Base-by-base conservation (phyloP, 2,113 vertebrate genomes). In the Brachyistius frenatus region DNA sequence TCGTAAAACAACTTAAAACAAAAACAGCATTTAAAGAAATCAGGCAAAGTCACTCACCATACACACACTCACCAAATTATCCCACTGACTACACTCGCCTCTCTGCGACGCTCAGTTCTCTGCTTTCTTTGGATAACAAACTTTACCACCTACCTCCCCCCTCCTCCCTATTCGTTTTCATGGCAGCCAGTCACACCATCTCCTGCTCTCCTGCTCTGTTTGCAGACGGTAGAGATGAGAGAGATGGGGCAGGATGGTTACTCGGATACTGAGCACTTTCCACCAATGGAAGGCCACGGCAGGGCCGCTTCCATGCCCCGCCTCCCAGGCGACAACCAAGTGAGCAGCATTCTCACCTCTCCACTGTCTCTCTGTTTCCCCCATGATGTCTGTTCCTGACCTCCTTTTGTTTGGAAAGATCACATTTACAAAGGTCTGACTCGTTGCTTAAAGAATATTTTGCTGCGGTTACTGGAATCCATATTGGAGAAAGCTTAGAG, bases 301-400 rank as follows among this genome's bases (percentile, higher is more conserved):
- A 96, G 97, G 79, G 97, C 97, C 30, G 95, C 96, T 93, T 98
- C 97, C 94, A 98, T 98, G 97, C 97, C 97, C 73, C 95, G 97
- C 87, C 96, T 98, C 84, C 96, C 97, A 30, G 97, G 96, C 55
- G 96, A 98, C 92, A 97, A 97, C 95, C 97, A 98, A 97, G 97
- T 98, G 96, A 98, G 96, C 92, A 93, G 96, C 92, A 93, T 94
- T 94, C 79, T 91, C 90, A 90, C 80, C 88, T 85, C 84, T 90
- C 75, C 82, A 80, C 83, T 78, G 81, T 86, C 71, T 61, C 66
- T 73, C 79, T 53, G 53, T 80, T 67, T 79, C 61, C 69, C 72
- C 54, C 84, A 87, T 81, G n/a, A 15, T 73, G 66, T 92, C 44
- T 67, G 84, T 83, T 62, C 66, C 75, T 55, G 70, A 36, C 55